Conservation (phyloP, 2,113 vertebrate genomes). For the Etia nguti region DNA sequence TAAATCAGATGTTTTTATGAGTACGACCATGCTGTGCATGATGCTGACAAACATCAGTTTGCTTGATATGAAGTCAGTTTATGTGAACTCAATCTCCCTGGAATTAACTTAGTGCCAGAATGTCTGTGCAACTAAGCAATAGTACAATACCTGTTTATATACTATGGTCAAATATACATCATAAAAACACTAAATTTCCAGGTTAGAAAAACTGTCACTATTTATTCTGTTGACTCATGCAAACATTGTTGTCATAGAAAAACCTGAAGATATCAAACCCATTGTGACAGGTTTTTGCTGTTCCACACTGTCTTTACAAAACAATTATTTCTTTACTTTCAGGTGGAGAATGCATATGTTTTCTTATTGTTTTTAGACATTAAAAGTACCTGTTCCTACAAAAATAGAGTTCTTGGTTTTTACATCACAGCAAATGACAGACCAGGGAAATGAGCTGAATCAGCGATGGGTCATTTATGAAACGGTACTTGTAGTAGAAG, state of each 20-base stretch:
- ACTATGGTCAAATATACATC: neutral
- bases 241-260: neutral
- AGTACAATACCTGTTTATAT: neutral
- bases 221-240: neutral
- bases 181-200: neutral
- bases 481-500: neutral
- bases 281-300: neutral
- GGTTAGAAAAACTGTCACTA: neutral
- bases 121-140: neutral
- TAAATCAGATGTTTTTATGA: neutral
- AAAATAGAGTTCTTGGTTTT: neutral
- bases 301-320: neutral
- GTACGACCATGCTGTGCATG: neutral
- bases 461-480: neutral
- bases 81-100: neutral
- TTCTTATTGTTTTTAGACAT: neutral
- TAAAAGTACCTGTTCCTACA: neutral
- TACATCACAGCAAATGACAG: neutral
- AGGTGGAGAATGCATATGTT: neutral
- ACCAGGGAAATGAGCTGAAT: neutral
- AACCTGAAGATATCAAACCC: neutral
- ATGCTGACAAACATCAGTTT: neutral
- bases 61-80: neutral
- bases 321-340: neutral
- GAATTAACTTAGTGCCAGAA: neutral